Evolutionary conservation across 2,113 vertebrate genomes (phyloP), one percentile per base, ranked within the genome.

Genomic region (Gorsachius goisagi): DNA sequence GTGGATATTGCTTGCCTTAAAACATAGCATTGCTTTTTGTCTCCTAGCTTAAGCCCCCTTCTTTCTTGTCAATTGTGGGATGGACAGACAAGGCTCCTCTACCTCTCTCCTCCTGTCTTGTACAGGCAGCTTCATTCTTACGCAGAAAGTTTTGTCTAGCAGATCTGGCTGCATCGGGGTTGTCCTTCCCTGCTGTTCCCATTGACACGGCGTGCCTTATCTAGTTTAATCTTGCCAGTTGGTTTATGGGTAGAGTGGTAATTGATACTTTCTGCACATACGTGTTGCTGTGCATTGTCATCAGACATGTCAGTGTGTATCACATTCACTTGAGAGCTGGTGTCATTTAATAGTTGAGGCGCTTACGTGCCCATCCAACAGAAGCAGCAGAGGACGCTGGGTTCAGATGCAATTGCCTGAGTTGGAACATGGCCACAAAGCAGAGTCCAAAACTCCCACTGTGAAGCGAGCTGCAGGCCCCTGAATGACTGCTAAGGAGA

Each of bases 111-210:
- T 66, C 32, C 23, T 44, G 16, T 23, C 63, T 39, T 24, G 9
- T 55, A 19, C 59, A 77, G 50, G 85, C 75, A 60, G 86, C 90
- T 88, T 69, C 73, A 30, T 85, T 68, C 63, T 21, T 28, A 3
- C 0, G 3, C 60, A 49, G 87, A 41, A 62, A 49, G 28, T 81
- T 90, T 63, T 71, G 76, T 33, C 39, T 45, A 2, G 28, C n/a
- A 55, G 74, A 62, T 73, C 35, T 3, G 1, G n/a, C 68, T 33
- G 5, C 49, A 2, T 5, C 0, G 0, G 44, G 60, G 18, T 78
- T 69, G 41, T 77, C 56, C 33, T 90, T 66, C 41, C 4, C 0
- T 5, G 49, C 60, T 18, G 64, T 56, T 85, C 52, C 81, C 47
- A 2, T 18, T 63, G 63, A 30, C 37, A 39, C 5, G 1, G 30